Evolutionary conservation across 2,113 vertebrate genomes (phyloP), one percentile per base, ranked within the genome.

Genomic region (Phrynosoma platyrhinos): DNA sequence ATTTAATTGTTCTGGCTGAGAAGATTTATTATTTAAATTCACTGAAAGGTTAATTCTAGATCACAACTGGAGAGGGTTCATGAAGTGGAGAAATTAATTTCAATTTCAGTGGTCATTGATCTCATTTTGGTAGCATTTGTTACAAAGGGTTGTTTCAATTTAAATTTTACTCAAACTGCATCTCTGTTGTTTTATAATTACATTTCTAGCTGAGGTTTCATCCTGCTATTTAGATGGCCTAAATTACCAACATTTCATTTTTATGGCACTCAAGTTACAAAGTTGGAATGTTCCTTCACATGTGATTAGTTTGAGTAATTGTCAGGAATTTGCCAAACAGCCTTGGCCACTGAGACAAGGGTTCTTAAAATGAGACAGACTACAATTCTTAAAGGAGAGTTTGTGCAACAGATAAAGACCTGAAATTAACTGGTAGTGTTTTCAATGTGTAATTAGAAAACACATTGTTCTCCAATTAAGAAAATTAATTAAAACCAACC

Each of bases 221-320:
- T 86, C 83, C 68, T 79, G 74, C 27, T 90, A 92, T 90, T 82
- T 30, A 0, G 82, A 89, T 72, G 25, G 91, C 78, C 88, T 79
- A 82, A 94, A 80, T 92, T 95, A 93, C 87, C 91, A 87, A 93
- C 88, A 86, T 88, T 89, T 92, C 83, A 87, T 91, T 93, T 94
- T 94, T 93, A 94, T 91, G 92, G 87, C 62, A 87, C 81, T 88
- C 94, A 94, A 95, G 93, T 94, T 92, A 92, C 89, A 90, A 94
- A 84, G 93, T 90, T 92, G 79, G 83, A 94, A 87, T 89, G 81
- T 89, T 93, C 71, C 83, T 95, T 95, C 94, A 94, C 81, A 87
- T 95, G 87, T 92, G 94, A 95, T 94, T 95, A 95, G 92, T 93
- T 92, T 94, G 91, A 94, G 88, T 92, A 94, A 95, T 95, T 93